Evolutionary conservation across 2,797 vertebrate species (phyloP), one percentile per base, ranked within the genome.

Genomic region (Pangasius djambal): DNA sequence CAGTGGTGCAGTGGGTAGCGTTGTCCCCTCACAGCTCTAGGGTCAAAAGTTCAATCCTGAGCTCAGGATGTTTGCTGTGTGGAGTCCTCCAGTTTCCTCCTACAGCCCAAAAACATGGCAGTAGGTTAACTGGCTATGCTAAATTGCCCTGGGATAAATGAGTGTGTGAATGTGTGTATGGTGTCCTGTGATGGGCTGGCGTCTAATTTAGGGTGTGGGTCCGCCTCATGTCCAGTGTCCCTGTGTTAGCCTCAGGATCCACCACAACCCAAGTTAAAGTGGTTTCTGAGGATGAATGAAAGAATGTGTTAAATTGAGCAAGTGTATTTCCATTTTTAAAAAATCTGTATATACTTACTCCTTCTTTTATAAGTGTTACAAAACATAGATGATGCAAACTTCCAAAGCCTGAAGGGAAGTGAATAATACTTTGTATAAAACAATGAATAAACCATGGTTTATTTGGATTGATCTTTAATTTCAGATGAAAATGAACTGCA

Each of bases 401-500:
- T 40, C 69, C 34, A 70, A 6, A 34, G 8, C 16, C 13, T 69
- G 31, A 16, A 75, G 40, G 28, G 25, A n/a, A 55, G 15, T 78
- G 50, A 78, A 52, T 78, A 78, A 78, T 77, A 25, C 1, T 74
- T 44, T 72, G 18, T n/a, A n/a, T 75, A 75, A 48, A 75, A 50
- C 48, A 31, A 78, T 22, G 40, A 44, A 44, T 44, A 44, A 44
- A 44, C 12, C 28, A 18, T 34, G 55, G 52, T 59, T 59, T 37
- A 59, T 37, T 25, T 82, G 20, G 34, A 15, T 61, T 61, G 10
- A 61, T 82, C 10, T 82, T n/a, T 77, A 6, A 34, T 81, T 82
- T 82, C 31, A 82, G 79, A 83, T 83, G 81, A 83, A 63, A 83
- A 83, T 63, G 57, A 83, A 16, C 37, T 83, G 37, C 81, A 83